Evolutionary conservation across 2,888 invertebrate species (phyloP).

Genomic region (Harpagoxenus sublaevis): DNA sequence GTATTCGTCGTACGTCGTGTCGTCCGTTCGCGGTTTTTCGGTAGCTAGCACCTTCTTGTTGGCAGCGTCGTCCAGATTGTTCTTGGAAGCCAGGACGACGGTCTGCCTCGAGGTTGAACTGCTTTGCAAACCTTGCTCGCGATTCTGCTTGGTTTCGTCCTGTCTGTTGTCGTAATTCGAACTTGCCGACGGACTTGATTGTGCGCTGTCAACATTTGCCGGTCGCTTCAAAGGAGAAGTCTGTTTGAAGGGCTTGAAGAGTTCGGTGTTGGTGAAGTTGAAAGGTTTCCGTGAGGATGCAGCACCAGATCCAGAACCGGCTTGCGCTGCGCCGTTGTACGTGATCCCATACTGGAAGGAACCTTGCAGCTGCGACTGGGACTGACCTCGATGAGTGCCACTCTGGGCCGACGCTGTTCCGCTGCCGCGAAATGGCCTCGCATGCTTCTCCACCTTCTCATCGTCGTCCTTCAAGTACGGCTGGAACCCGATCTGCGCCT

Average conservation of each 20-base stretch:
- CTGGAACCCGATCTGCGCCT: conserved; percentile 95
- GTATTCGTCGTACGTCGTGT: conserved; percentile 87
- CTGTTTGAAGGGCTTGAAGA: conserved; percentile 80
- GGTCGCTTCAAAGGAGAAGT: conserved; percentile 59
- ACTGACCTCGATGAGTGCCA: conserved; percentile 91
- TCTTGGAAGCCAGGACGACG: conserved; percentile 59
- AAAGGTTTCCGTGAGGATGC: conserved; percentile 82
- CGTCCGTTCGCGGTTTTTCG: conserved; percentile 63
- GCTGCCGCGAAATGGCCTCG: conserved; percentile 90
- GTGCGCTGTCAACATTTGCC: conserved; percentile 28
- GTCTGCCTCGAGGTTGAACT: conserved; percentile 75
- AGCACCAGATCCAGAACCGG: conserved; percentile 90
- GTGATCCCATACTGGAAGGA: conserved; percentile 93
- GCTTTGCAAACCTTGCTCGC: conserved; percentile 66
- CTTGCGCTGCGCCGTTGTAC: conserved; percentile 93
- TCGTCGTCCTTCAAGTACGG: conserved; percentile 88
- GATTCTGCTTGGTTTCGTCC: conserved; percentile 21
- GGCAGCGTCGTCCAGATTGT: conserved; percentile 11
- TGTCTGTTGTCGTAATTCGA: conserved; percentile 47
- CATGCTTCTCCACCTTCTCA: conserved; percentile 87
- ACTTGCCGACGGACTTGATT: conserved; percentile 14
- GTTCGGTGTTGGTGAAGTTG: conserved; percentile 79
- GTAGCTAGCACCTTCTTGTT: conserved; percentile 40
- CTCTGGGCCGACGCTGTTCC: conserved; percentile 94
- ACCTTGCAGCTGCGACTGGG: conserved; percentile 94